Conservation (phyloP, 2,888 invertebrate genomes). For the Poecilobothrus nobilitatus region DNA sequence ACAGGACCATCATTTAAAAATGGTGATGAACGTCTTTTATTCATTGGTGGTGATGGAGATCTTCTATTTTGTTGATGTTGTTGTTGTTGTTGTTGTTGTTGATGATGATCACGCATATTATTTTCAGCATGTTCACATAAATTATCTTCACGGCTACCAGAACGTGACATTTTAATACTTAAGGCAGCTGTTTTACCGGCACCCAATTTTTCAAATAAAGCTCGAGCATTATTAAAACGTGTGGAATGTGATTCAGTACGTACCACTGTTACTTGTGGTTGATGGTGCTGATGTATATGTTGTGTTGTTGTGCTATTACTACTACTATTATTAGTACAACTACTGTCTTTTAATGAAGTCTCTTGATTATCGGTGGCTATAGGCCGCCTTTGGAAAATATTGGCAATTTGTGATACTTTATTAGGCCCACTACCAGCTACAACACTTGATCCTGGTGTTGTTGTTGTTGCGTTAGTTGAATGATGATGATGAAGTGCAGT, state of each 20-base stretch:
- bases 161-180: constrained; percentile 39
- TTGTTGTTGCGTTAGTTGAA: constrained; percentile 16
- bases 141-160: constrained; percentile 43
- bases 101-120: constrained; percentile 36
- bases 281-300: constrained; percentile 25
- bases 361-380: constrained; percentile 16
- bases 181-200: constrained; percentile 51
- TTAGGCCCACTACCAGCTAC: constrained; percentile 58
- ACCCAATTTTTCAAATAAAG: constrained; percentile 82
- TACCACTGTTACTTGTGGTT: constrained; percentile 60
- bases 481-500: not conserved
- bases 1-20: constrained; percentile 1
- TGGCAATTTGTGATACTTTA: constrained; percentile 86
- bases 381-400: constrained; percentile 65
- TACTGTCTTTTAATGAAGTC: constrained; percentile 35
- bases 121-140: constrained; percentile 36
- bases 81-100: constrained; percentile 32
- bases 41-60: constrained; percentile 13
- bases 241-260: constrained; percentile 83
- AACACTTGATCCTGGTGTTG: constrained; percentile 31
- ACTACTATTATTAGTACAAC: constrained; percentile 39
- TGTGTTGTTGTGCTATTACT: constrained; percentile 38
- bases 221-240: constrained; percentile 84
- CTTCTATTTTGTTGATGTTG: constrained; percentile 36
- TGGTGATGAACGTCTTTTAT: constrained; percentile 13